Evolutionary conservation across 2,113 vertebrate genomes (phyloP), one percentile per base, ranked within the genome.

Genomic region (Sebastes fasciatus): DNA sequence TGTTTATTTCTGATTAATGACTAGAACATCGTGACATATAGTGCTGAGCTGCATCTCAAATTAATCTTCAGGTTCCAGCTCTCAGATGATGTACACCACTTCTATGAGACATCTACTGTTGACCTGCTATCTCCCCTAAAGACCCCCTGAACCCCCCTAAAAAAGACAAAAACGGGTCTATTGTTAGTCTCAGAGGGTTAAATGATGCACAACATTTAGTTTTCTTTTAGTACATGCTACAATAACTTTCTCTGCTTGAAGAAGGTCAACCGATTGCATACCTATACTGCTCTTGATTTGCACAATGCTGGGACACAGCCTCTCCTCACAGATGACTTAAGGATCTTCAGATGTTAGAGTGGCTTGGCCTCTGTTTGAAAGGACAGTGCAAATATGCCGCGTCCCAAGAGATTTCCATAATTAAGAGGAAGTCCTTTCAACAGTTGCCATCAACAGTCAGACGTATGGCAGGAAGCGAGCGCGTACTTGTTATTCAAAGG

Each of bases 401-500:
- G 78, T 84, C 70, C 76, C 57, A 6, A 43, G 55, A 77, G 73
- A 84, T 85, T 73, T 86, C 68, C 82, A 82, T 79, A 84, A 85
- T 78, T 61, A 77, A 63, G 63, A 79, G 54, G 51, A 76, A 76
- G 43, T 52, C 80, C 77, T 84, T 89, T 89, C 60, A 89, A 84
- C 86, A 69, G 82, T 73, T 80, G 77, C 82, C 86, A 81, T 89
- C 74, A 51, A 73, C 67, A 77, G 63, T 78, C 69, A 72, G 40
- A 70, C 65, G 66, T 77, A 49, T 57, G 46, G 68, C 76, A 79
- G 49, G 21, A 61, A 48, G 46, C 3, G 4, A 51, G 80, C 16
- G 43, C 1, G 1, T 19, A 40, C n/a, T 74, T 87, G 79, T 88
- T 85, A 82, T 86, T 90, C 81, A 84, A 79, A 77, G 69, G 82